Percentiles rank a stretch among this genome's conserved stretches.
Evolutionary conservation across 2,888 invertebrate species (phyloP).

Genomic region (Azorinus chamasolen): DNA sequence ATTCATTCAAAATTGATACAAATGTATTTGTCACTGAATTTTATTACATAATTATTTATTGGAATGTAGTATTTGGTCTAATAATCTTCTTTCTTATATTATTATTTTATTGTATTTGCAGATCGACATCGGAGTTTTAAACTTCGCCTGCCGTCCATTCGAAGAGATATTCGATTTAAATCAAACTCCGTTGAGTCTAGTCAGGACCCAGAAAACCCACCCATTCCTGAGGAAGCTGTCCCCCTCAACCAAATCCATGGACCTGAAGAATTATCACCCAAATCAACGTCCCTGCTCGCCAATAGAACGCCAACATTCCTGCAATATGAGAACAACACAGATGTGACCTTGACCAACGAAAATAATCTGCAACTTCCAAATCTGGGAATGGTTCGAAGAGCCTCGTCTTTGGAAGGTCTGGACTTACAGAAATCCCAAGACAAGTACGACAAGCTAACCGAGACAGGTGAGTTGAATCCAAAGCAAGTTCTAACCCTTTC

Average conservation of each 20-base stretch:
- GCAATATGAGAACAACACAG: slow-evolving; percentile 48
- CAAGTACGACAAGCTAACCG: slow-evolving; percentile 38
- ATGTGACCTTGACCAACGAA: slow-evolving; percentile 50
- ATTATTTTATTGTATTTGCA: slow-evolving; percentile 49
- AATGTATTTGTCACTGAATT: no score
- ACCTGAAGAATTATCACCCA: slow-evolving; percentile 54
- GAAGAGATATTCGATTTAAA: slow-evolving; percentile 79
- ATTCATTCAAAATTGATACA: no score
- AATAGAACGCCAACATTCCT: slow-evolving; percentile 37
- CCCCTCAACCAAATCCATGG: slow-evolving; percentile 76
- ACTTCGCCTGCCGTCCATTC: slow-evolving; percentile 84
- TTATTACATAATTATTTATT: no score
- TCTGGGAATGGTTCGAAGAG: slow-evolving; percentile 57
- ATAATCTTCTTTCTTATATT: no score
- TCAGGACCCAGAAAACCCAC: slow-evolving; percentile 79
- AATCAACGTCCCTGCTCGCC: slow-evolving; percentile 45
- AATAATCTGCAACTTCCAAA: slow-evolving; percentile 49
- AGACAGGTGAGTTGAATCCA: slow-evolving; percentile 23
- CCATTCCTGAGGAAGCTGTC: slow-evolving; percentile 73
- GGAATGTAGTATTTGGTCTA: no score
- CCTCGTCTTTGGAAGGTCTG: slow-evolving; percentile 71
- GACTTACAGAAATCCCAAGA: slow-evolving; percentile 54
- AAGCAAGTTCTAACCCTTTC: no score
- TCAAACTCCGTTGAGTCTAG: slow-evolving; percentile 62
- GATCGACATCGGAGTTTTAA: slow-evolving; percentile 85